Conservation (phyloP, 1,140 invertebrate genomes). For the Drosophila baimaii region DNA sequence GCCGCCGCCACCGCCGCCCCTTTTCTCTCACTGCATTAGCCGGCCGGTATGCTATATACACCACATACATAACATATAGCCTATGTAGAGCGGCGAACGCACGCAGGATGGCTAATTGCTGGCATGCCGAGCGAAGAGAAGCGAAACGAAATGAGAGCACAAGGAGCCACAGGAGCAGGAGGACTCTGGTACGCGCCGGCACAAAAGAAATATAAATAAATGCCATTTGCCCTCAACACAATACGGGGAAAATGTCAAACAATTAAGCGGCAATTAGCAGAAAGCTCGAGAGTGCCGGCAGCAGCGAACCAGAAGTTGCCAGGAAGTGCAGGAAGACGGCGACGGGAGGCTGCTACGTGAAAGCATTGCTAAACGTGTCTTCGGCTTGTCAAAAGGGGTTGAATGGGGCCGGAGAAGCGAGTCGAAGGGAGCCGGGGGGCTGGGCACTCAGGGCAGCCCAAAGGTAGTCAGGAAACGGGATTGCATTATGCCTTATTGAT, state of each 20-base stretch:
- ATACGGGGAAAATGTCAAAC: conserved; percentile 71
- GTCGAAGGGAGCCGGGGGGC: conserved; percentile 2
- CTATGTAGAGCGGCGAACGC: neutral
- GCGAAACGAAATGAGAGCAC: conserved; percentile 16
- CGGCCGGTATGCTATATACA: conserved; percentile 69
- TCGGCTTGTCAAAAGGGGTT: conserved; percentile 53
- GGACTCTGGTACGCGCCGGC: conserved; percentile 13
- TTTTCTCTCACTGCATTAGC: conserved; percentile 28
- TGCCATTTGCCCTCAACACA: conserved; percentile 50
- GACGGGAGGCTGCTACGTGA: conserved; percentile 40
- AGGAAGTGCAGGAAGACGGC: conserved; percentile 7
- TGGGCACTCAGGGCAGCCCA: conserved; percentile 23
- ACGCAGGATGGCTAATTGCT: conserved; percentile 48
- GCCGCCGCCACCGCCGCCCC: neutral
- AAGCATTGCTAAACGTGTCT: conserved; percentile 76
- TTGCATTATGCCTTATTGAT: conserved; percentile 72
- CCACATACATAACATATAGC: neutral
- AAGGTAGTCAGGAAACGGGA: conserved; percentile 32
- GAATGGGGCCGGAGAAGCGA: conserved; percentile 1
- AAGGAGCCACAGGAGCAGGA: conserved; percentile 26
- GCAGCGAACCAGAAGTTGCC: conserved; percentile 20
- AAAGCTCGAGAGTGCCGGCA: conserved; percentile 46
- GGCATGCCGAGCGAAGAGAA: conserved; percentile 24
- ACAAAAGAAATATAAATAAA: conserved; percentile 64
- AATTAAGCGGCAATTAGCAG: conserved; percentile 76